Conservation (phyloP, 2,113 vertebrate species). For the Heterotilapia buettikoferi region DNA sequence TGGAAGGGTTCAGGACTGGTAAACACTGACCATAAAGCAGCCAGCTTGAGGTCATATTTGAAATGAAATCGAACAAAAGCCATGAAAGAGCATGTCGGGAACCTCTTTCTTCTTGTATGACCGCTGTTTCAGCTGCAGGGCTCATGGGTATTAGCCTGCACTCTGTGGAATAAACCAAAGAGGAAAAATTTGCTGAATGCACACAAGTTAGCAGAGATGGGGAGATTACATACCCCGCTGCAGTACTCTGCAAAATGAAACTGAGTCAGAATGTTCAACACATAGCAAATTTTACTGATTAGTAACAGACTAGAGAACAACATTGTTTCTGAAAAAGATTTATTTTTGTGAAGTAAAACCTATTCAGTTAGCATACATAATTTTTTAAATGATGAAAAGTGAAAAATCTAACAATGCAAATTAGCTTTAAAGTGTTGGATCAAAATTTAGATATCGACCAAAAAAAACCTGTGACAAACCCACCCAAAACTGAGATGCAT, state of each 20-base stretch:
- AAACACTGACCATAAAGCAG: neutral
- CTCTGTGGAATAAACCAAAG: slow-evolving; percentile 15
- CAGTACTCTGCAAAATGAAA: slow-evolving; percentile 19
- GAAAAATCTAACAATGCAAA: neutral
- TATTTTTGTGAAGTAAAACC: neutral
- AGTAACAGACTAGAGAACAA: neutral
- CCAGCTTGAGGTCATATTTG: neutral
- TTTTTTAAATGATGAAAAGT: neutral
- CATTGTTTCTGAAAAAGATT: neutral
- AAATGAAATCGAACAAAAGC: slow-evolving; percentile 18
- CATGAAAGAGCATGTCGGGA: neutral
- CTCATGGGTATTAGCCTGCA: neutral
- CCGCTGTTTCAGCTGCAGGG: neutral
- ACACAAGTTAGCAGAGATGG: neutral
- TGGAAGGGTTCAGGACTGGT: neutral
- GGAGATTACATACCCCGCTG: slow-evolving; percentile 4
- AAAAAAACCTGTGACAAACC: neutral
- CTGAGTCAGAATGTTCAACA: neutral
- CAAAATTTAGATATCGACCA: neutral
- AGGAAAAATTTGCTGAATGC: slow-evolving; percentile 3
- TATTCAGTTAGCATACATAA: neutral
- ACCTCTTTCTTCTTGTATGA: neutral
- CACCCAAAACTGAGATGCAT: neutral
- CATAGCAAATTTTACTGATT: neutral
- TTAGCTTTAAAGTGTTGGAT: neutral